Conservation (phyloP, 2,113 vertebrate species). For the Columbina picui region DNA sequence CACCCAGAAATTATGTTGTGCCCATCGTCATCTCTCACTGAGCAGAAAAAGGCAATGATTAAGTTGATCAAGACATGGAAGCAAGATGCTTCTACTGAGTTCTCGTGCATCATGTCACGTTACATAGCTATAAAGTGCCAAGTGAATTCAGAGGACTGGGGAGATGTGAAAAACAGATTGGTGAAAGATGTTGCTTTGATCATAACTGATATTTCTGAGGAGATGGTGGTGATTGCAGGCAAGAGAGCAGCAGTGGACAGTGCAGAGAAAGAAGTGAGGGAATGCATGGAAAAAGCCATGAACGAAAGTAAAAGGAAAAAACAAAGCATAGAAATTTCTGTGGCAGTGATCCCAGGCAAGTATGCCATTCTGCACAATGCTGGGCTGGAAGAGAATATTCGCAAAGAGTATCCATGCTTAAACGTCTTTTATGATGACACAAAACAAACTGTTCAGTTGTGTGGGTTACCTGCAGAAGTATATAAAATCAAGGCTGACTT, state of each 20-base stretch:
- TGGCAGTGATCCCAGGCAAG: slow-evolving; percentile 55
- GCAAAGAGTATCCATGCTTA: slow-evolving; percentile 65
- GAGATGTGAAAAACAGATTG: slow-evolving; percentile 54
- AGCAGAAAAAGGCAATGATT: slow-evolving; percentile 50
- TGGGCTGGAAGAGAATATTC: slow-evolving; percentile 62
- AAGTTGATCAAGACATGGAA: slow-evolving; percentile 77
- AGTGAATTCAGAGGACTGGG: slow-evolving; percentile 69
- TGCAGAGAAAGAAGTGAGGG: slow-evolving; percentile 64
- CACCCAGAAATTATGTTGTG: slow-evolving; percentile 68
- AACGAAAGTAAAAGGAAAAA: slow-evolving; percentile 72
- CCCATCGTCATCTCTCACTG: slow-evolving; percentile 69
- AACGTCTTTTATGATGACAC: slow-evolving; percentile 64
- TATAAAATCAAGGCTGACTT: slow-evolving; percentile 73
- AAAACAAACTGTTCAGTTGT: slow-evolving; percentile 62
- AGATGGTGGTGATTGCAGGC: slow-evolving; percentile 78
- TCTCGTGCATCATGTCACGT: slow-evolving; percentile 66
- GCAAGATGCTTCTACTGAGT: slow-evolving; percentile 57
- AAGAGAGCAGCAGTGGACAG: slow-evolving; percentile 67
- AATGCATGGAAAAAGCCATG: slow-evolving; percentile 52
- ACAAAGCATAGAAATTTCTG: slow-evolving; percentile 44
- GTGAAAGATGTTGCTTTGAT: slow-evolving; percentile 57
- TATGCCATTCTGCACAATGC: slow-evolving; percentile 73
- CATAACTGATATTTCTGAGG: slow-evolving; percentile 59
- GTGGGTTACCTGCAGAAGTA: slow-evolving; percentile 78
- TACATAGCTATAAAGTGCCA: slow-evolving; percentile 73